Evolutionary conservation across 2,888 invertebrate genomes (phyloP), one percentile per base, ranked within the genome.

Genomic region (Drosophila imparisetae): DNA sequence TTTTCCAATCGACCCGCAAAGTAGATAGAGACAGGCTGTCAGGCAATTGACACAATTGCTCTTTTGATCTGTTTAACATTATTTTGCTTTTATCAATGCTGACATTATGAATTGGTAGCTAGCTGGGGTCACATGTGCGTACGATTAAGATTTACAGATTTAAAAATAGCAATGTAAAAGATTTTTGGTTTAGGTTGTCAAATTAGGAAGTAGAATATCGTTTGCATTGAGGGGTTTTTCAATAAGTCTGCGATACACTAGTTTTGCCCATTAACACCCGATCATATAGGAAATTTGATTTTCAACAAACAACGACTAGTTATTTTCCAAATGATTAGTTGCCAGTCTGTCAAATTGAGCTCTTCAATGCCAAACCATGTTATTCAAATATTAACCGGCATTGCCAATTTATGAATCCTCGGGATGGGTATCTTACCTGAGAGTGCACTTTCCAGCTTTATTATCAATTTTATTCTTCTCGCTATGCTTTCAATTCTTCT

Each of bases 51-150:
- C 59, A 55, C 65, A 69, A 64, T 54, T 84, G 79, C 79, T 73
- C 81, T 70, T 86, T 79, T 86, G 77, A 85, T 86, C 78, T 78
- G 74, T 59, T 74, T 74, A 74, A 66, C 45, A 68, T 59, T 68
- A 38, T 53, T 58, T 70, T 62, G 64, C 54, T 59, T 49, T 27
- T 24, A 54, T 54, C 54, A 27, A 38, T 27, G 36, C 18, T 27
- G 27, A n/a, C 36, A 54, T 36, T 27, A 32, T 36, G 32, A 27
- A 38, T 54, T 54, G 27, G 36, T 18, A 36, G 36, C 36, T 27
- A 0, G 4, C 21, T 45, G 4, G 45, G 54, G 10, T 18, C 34
- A 24, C 24, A 24, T 36, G 29, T 54, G 53, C 24, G 18, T 1
- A 36, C 27, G 21, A 24, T 13, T 36, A 10, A 36, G 15, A 2